Percentiles rank a stretch among this genome's conserved stretches.
Evolutionary conservation across 1,140 invertebrate genomes (phyloP).

Genomic region (Dinothrombium tinctorium): DNA sequence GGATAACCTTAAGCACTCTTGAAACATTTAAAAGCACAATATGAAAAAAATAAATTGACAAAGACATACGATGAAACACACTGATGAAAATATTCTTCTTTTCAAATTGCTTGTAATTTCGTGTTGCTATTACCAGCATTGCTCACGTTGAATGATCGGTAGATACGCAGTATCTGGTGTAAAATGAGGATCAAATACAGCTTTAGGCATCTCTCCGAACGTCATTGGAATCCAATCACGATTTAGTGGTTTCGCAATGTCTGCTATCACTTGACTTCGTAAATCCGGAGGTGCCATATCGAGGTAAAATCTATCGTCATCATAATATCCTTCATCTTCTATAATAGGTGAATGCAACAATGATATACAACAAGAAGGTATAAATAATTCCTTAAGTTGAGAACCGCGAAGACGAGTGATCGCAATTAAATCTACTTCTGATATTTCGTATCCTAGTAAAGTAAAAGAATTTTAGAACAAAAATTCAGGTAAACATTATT

Average conservation of each 20-base stretch:
- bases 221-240: constrained; percentile 10
- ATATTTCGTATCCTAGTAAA: constrained; percentile 38
- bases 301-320: not conserved
- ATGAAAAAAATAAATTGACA: too few species aligned
- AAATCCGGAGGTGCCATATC: not conserved
- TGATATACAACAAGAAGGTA: constrained; percentile 28
- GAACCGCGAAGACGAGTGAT: constrained; percentile 37
- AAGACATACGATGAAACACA: too few species aligned
- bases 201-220: constrained; percentile 6
- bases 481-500: not conserved
- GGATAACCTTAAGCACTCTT: too few species aligned
- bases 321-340: constrained; percentile 3
- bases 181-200: constrained; percentile 3
- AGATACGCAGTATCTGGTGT: not conserved
- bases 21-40: too few species aligned
- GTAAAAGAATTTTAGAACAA: constrained; percentile 17
- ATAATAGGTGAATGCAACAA: constrained; percentile 7
- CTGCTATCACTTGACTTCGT: constrained; percentile 2
- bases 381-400: constrained; percentile 31
- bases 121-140: too few species aligned
- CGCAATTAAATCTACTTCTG: constrained; percentile 36
- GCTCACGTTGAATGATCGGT: not conserved
- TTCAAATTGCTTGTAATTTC: too few species aligned
- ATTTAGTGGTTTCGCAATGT: constrained; percentile 3
- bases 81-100: too few species aligned